Evolutionary conservation across 2,888 invertebrate genomes (phyloP).

Genomic region (Diplazon laetatorius): DNA sequence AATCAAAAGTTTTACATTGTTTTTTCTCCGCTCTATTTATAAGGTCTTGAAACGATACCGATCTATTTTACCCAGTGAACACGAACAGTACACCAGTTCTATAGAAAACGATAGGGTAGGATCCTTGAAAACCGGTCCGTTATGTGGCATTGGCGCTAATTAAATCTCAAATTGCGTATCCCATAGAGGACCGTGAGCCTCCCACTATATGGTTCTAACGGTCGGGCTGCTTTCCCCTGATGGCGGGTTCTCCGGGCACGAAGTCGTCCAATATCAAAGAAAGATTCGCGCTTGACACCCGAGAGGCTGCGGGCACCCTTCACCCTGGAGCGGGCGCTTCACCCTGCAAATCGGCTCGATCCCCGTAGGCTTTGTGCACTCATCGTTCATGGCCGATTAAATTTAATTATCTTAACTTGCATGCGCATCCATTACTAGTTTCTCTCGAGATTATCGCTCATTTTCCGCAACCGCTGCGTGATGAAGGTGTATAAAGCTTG

Average conservation of each 20-base stretch:
- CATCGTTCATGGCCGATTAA: constrained; percentile 62
- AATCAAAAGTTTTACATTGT: constrained; percentile 46
- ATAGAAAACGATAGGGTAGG: not conserved
- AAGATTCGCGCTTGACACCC: constrained; percentile 72
- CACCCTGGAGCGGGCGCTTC: constrained; percentile 17
- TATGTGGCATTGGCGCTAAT: constrained; percentile 74
- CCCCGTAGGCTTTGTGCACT: constrained; percentile 27
- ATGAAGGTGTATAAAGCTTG: no score
- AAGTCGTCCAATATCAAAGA: constrained; percentile 75
- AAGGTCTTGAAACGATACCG: constrained; percentile 50
- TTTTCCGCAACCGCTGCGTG: constrained; percentile 25
- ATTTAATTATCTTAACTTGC: constrained; percentile 71
- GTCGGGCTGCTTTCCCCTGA: constrained; percentile 43
- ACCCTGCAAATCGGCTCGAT: constrained; percentile 28
- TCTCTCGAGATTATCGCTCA: constrained; percentile 22
- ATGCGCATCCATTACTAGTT: constrained; percentile 51
- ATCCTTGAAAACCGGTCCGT: constrained; percentile 67
- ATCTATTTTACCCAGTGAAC: constrained; percentile 42
- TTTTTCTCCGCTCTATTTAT: constrained; percentile 21
- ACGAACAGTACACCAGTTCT: constrained; percentile 27
- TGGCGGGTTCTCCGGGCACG: constrained; percentile 34
- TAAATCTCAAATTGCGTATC: constrained; percentile 77
- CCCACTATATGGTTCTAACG: constrained; percentile 33
- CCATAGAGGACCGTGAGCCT: constrained; percentile 43
- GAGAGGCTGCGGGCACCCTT: constrained; percentile 62